A percentile compares a stretch with the other conserved stretches of the same genome.
Evolutionary conservation across 2,888 invertebrate genomes (phyloP).

Genomic region (Cyclophora punctaria): DNA sequence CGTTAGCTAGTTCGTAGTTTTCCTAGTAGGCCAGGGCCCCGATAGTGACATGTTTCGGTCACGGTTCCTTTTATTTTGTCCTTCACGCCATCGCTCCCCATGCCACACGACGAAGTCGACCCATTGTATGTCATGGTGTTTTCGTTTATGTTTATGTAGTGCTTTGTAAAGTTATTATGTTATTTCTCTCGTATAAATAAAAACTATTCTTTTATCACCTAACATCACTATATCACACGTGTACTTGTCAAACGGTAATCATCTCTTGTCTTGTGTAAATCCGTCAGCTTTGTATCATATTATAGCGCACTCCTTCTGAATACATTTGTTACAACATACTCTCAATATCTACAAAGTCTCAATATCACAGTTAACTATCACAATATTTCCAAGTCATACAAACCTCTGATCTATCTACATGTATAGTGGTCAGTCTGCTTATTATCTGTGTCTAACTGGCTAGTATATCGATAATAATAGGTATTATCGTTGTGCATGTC

Average conservation of each 20-base stretch:
- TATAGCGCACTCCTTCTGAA: conserved; percentile 15
- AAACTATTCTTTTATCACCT: conserved; percentile 22
- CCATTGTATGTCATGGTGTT: conserved; percentile 56
- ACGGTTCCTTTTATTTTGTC: background rate
- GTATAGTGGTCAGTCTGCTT: conserved; percentile 37
- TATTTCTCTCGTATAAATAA: conserved; percentile 24
- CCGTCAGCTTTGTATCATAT: conserved; percentile 28
- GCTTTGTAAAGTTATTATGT: too few relatives aligned
- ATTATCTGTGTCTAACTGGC: conserved; percentile 49
- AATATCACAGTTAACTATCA: conserved; percentile 1
- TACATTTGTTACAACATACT: conserved; percentile 5
- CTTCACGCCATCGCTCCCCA: conserved; percentile 34
- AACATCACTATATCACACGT: conserved; percentile 21
- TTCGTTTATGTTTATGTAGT: conserved; percentile 18
- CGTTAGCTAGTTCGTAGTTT: too few relatives aligned
- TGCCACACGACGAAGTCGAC: conserved; percentile 63
- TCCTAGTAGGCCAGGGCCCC: too few relatives aligned
- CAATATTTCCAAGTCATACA: conserved; percentile 1
- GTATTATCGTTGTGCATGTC: conserved; percentile 63
- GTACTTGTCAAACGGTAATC: conserved; percentile 21
- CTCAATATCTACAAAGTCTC: conserved; percentile 12
- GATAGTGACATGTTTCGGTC: too few relatives aligned
- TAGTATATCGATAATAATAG: conserved; percentile 38
- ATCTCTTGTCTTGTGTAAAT: conserved; percentile 24
- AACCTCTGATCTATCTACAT: conserved; percentile 3